These are phyloP conservation scores for Carettochelys insculpta DNA, from an alignment of 2,113 vertebrate species.

Conservation along the genomic window DNA sequence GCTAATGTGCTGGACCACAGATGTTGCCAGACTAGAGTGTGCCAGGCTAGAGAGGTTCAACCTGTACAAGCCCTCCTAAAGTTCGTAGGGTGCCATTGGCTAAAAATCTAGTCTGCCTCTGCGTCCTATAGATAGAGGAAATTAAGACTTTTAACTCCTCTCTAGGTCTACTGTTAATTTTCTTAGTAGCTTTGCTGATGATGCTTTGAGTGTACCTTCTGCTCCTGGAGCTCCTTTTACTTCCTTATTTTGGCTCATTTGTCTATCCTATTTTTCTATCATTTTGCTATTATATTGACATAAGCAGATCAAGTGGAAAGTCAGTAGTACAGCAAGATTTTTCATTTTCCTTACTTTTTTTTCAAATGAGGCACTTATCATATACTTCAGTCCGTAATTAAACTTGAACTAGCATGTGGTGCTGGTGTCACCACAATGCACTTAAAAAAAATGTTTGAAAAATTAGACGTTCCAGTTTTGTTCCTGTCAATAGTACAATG, in stretches of 20 bases:
- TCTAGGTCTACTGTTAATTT: background rate
- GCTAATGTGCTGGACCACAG: too few relatives aligned
- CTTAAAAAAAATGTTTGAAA: background rate
- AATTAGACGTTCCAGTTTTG: slow-evolving; percentile 8
- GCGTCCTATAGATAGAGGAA: background rate
- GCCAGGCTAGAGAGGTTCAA: too few relatives aligned
- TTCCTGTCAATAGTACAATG: background rate
- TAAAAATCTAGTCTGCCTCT: background rate
- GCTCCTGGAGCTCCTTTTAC: background rate
- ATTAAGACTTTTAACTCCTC: background rate
- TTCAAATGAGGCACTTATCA: slow-evolving; percentile 18
- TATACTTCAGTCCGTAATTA: background rate
- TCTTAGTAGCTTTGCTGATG: background rate
- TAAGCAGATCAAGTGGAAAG: background rate
- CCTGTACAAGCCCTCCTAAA: background rate
- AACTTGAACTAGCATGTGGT: background rate
- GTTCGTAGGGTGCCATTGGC: background rate
- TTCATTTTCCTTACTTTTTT: slow-evolving; percentile 43
- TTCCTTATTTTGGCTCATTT: background rate
- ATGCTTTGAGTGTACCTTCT: background rate
- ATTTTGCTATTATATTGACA: background rate
- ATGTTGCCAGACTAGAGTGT: too few relatives aligned
- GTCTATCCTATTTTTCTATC: slow-evolving; percentile 2
- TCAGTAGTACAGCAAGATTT: slow-evolving; percentile 32
- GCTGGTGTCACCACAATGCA: background rate